Evolutionary conservation across 2,113 vertebrate genomes (phyloP).

Genomic region (Choloepus hoffmanni): DNA sequence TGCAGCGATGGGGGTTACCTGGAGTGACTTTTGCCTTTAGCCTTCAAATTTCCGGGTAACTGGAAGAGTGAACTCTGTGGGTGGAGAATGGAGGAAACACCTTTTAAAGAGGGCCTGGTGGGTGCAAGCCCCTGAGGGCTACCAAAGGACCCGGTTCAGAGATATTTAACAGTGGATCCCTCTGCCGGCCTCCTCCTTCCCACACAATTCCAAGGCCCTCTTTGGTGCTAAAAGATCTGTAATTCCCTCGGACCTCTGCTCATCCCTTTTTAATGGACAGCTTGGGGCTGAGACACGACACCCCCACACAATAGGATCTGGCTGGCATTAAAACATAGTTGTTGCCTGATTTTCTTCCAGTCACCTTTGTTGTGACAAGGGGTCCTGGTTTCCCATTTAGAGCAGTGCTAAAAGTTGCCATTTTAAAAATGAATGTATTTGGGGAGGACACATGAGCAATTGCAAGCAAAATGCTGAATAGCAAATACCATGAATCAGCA

Average conservation of each 20-base stretch:
- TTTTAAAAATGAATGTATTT: not conserved
- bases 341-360: not conserved
- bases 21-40: not conserved
- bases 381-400: not conserved
- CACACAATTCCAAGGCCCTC: not conserved
- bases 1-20: not conserved
- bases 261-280: not conserved
- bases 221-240: not conserved
- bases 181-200: not conserved
- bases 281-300: not conserved
- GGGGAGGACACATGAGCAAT: not conserved
- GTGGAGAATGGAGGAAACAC: not conserved
- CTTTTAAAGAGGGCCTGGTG: not conserved
- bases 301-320: too few species aligned
- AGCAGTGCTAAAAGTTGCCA: not conserved
- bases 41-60: not conserved
- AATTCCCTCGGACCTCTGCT: not conserved
- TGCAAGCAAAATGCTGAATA: not conserved
- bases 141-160: not conserved
- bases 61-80: not conserved
- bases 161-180: not conserved
- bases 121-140: too few species aligned
- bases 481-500: not conserved
- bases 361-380: not conserved
- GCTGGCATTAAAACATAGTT: not conserved